Conservation (phyloP, 2,888 invertebrate species). For the Baronia brevicornis region DNA sequence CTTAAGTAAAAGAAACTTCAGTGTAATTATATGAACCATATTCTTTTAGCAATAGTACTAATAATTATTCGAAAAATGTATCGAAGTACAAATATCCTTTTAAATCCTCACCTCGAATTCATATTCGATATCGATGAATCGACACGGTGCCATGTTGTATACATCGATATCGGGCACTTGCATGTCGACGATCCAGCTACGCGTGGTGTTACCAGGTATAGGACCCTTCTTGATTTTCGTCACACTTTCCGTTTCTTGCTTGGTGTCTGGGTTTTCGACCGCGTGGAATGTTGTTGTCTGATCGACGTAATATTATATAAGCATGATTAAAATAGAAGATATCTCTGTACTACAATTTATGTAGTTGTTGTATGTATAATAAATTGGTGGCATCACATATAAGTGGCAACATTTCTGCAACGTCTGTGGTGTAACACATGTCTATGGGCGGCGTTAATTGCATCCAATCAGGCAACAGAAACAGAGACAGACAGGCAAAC, state of each 20-base stretch:
- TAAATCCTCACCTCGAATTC: constrained; percentile 57
- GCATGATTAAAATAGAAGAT: background rate
- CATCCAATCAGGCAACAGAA: too few species aligned
- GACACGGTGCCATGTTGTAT: constrained; percentile 80
- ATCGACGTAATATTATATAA: background rate
- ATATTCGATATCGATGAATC: constrained; percentile 81
- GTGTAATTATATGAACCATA: too few species aligned
- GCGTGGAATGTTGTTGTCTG: constrained; percentile 42
- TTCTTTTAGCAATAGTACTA: too few species aligned
- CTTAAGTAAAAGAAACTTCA: too few species aligned
- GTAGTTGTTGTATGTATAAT: too few species aligned
- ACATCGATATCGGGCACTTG: constrained; percentile 81
- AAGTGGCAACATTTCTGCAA: too few species aligned
- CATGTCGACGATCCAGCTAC: constrained; percentile 79
- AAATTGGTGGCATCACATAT: too few species aligned
- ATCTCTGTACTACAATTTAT: too few species aligned
- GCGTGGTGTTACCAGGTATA: constrained; percentile 72
- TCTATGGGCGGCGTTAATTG: too few species aligned
- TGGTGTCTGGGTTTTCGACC: constrained; percentile 27
- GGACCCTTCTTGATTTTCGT: constrained; percentile 66
- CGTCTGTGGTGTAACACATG: too few species aligned
- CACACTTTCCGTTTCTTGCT: constrained; percentile 28
- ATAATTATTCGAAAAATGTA: too few species aligned
- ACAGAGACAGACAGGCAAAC: too few species aligned
- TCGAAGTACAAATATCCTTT: background rate